Evolutionary conservation across 2,888 invertebrate genomes (phyloP), one percentile per base, ranked within the genome.

Genomic region (Noctuana brunneofusca): DNA sequence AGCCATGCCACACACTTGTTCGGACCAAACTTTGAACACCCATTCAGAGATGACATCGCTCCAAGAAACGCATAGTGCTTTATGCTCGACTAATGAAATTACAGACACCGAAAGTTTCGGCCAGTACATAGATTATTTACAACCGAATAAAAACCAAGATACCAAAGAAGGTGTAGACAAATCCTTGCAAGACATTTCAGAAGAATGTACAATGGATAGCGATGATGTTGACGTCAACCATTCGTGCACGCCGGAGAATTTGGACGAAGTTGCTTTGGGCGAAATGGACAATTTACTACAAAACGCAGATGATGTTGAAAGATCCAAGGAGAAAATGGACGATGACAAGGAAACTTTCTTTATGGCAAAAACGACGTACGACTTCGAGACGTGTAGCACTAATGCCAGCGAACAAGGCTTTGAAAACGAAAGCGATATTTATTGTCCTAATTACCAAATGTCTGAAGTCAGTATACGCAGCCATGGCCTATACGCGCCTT

Each of bases 401-500:
- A 90, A 89, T 64, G 87, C 89, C 0, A 89, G 89, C 65, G 92
- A 91, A 66, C 91, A 90, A 64, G 89, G 85, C 0, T 92, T 90
- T 57, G 92, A 92, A 18, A 93, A 93, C 68, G 94, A 93, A 76
- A 94, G 94, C 70, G 94, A 94, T 74, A 91, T 94, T 1, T 94
- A 94, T 75, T 92, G 91, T 46, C 90, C 91, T 0, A 90, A 92
- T 66, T 94, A 94, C 70, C 94, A 94, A 78, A 92, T 94, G 84
- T 94, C 94, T 0, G 94, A 94, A 83, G 92, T 94, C 0, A 94
- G 94, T 72, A 94, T 94, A 70, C 85, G 93, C 43, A 94, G 94
- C 72, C 94, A 94, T 71, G 94, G 93, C 0, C 68, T 94, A 16
- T 94, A 94, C 78, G 93, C 94, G 0, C 94, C 94, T 0, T 93